These are phyloP conservation scores for Prionace glauca DNA, from an alignment of 2,797 vertebrate genomes.

Conservation along the genomic window DNA sequence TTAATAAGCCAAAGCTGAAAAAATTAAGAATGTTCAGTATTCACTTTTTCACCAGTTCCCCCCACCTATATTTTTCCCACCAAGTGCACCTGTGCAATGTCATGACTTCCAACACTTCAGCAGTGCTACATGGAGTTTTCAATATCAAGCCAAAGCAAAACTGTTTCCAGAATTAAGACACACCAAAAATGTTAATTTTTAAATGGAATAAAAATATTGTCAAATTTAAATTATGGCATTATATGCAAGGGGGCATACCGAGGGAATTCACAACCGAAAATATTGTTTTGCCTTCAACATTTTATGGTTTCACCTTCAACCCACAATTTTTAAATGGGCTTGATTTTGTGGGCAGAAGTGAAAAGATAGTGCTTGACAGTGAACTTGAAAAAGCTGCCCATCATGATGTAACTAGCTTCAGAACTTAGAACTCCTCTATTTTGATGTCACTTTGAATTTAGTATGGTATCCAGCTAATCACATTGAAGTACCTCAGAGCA, in stretches of 20 bases:
- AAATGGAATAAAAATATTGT: not conserved
- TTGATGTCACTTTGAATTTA: not conserved
- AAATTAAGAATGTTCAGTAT: not conserved
- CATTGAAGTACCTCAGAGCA: no score
- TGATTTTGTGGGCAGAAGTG: not conserved
- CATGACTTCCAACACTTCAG: not conserved
- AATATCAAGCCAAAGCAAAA: not conserved
- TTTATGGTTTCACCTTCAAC: not conserved
- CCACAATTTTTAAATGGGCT: not conserved
- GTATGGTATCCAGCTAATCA: no score
- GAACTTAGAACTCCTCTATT: not conserved
- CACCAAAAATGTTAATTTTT: not conserved
- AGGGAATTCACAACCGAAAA: not conserved
- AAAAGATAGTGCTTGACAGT: not conserved
- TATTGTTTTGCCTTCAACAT: not conserved
- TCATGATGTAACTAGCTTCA: not conserved
- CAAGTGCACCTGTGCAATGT: not conserved
- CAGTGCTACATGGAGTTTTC: not conserved
- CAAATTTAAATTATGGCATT: not conserved
- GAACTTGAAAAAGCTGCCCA: not conserved
- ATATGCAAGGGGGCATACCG: not conserved
- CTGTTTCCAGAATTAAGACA: not conserved
- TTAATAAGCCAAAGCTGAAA: not conserved
- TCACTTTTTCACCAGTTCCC: not conserved
- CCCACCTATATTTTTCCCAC: not conserved